phyloP scores from a whole-genome alignment of 2,888 invertebrate species.

The Thymelicus lineola region DNA sequence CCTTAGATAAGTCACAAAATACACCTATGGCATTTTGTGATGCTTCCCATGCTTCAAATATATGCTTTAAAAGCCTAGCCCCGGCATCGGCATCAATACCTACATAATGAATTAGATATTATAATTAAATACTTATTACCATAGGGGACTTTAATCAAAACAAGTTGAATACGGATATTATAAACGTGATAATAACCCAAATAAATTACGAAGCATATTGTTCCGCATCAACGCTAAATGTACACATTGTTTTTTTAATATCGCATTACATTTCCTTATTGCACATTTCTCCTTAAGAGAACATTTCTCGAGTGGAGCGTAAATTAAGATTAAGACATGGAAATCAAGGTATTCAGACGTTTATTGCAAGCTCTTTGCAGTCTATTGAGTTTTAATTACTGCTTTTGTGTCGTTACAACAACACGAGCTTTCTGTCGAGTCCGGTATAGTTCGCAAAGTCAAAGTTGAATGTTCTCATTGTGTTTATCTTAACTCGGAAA shows the following conservation, averaged over 20 bases:
- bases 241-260: constrained; percentile 18
- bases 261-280: constrained; percentile 32
- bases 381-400: constrained; percentile 21
- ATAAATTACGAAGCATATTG: constrained; percentile 24
- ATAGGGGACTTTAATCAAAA: background rate
- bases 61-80: too few relatives aligned
- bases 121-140: background rate
- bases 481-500: constrained; percentile 42
- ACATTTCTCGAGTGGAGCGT: constrained; percentile 17
- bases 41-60: too few relatives aligned
- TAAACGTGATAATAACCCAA: constrained; percentile 11
- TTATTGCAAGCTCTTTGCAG: background rate
- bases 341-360: constrained; percentile 7
- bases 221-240: constrained; percentile 23
- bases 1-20: too few relatives aligned
- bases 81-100: too few relatives aligned
- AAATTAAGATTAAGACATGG: constrained; percentile 25
- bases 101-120: constrained; percentile 3
- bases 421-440: background rate
- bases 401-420: constrained; percentile 7
- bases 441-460: constrained; percentile 26
- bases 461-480: constrained; percentile 33
- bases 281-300: constrained; percentile 32
- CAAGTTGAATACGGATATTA: constrained; percentile 24
- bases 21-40: too few relatives aligned